These are phyloP conservation scores for Spheniscus mendiculus DNA, from an alignment of 2,113 vertebrate genomes.

Conservation along the genomic window DNA sequence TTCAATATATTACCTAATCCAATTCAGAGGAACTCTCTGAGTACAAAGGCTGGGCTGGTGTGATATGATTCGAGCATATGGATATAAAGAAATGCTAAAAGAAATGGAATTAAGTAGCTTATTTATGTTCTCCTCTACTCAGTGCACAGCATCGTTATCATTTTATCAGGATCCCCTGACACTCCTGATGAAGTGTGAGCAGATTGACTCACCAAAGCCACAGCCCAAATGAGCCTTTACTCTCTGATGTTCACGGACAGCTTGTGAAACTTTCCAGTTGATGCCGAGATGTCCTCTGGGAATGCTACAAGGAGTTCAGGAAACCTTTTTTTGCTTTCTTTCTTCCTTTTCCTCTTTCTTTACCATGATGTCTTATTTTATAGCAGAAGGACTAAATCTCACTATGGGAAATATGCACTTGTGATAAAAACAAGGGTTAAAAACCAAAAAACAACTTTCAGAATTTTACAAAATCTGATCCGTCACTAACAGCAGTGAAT, in stretches of 20 bases:
- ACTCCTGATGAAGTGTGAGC: slow-evolving; percentile 46
- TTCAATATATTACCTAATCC: slow-evolving; percentile 25
- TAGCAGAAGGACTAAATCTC: neutral
- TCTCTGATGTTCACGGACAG: neutral
- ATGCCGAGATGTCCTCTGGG: slow-evolving; percentile 12
- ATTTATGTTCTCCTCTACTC: slow-evolving; percentile 35
- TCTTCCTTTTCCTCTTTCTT: neutral
- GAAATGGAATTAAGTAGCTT: slow-evolving; percentile 55
- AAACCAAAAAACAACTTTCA: neutral
- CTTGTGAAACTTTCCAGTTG: slow-evolving; percentile 55
- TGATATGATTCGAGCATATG: neutral
- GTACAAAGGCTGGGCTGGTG: neutral
- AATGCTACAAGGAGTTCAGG: neutral
- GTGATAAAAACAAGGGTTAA: neutral
- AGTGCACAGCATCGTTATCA: slow-evolving; percentile 11
- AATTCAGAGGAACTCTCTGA: neutral
- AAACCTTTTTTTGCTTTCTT: neutral
- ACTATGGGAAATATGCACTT: neutral
- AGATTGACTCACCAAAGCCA: slow-evolving; percentile 16
- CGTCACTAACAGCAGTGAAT: neutral
- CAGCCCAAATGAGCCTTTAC: neutral
- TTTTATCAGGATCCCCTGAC: slow-evolving; percentile 52
- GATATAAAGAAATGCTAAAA: slow-evolving; percentile 39
- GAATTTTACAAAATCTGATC: neutral
- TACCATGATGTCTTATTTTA: neutral